phyloP scores from a whole-genome alignment of 2,797 vertebrate species.

The Mionectes olivaceus region DNA sequence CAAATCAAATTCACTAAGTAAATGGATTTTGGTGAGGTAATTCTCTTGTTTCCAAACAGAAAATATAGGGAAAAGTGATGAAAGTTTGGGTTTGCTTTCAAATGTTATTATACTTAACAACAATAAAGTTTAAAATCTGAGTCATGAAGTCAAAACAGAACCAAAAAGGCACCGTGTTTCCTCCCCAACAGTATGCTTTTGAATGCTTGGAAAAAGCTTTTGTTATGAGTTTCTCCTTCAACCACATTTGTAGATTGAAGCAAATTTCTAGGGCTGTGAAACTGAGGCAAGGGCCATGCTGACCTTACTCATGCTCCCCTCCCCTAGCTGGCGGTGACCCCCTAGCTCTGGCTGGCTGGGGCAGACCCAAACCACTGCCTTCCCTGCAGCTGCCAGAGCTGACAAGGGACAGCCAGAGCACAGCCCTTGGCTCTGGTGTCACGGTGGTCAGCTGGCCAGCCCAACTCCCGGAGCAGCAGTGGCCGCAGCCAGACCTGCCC shows the following conservation, averaged over 20 bases:
- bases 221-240: not conserved
- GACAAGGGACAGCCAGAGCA: not conserved
- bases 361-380: not conserved
- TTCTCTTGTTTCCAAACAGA: not conserved
- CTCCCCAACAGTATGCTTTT: rapidly evolving
- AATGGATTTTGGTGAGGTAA: not conserved
- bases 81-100: not conserved
- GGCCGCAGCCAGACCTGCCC: rapidly evolving
- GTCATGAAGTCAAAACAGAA: not conserved
- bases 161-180: not conserved
- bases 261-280: not conserved
- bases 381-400: not conserved
- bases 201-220: not conserved
- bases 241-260: not conserved
- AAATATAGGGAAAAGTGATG: not conserved
- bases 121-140: not conserved
- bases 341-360: rapidly evolving
- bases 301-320: not conserved
- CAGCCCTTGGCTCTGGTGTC: not conserved
- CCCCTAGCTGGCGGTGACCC: not conserved
- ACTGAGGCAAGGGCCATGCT: rapidly evolving
- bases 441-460: not conserved
- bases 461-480: not conserved
- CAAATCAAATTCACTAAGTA: not conserved
- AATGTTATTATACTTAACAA: not conserved